These are phyloP conservation scores for Lepidurus couesii DNA, from an alignment of 1,140 invertebrate species.

Conservation along the genomic window DNA sequence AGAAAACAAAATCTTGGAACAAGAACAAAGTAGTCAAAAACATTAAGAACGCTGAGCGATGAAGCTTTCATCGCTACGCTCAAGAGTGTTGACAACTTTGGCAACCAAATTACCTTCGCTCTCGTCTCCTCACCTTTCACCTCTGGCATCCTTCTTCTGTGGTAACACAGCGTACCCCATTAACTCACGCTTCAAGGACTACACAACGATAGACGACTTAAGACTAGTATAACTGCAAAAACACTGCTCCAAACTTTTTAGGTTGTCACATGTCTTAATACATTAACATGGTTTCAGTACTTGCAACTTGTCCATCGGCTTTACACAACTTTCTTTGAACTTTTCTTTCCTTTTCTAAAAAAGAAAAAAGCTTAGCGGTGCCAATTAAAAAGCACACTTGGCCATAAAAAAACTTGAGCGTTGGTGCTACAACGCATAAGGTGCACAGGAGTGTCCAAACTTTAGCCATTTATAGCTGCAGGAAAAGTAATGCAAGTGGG, in stretches of 20 bases:
- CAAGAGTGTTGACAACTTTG: conserved; percentile 13
- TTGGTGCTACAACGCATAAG: background rate
- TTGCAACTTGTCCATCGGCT: background rate
- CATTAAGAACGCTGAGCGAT: background rate
- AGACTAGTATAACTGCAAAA: background rate
- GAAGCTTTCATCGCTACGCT: conserved; percentile 4
- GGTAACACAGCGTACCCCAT: conserved; percentile 13
- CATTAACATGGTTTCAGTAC: background rate
- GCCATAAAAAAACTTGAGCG: background rate
- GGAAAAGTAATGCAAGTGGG: no score
- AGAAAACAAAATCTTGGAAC: background rate
- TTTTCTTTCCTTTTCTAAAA: no score
- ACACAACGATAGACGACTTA: background rate
- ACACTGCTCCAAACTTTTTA: background rate
- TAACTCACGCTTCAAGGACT: conserved; percentile 3
- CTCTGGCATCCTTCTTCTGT: conserved; percentile 1
- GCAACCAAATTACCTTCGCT: conserved; percentile 11
- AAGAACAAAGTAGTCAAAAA: background rate
- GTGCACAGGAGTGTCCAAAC: background rate
- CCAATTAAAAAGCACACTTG: background rate
- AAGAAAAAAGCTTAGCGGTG: background rate
- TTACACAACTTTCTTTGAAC: background rate
- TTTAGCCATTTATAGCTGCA: background rate
- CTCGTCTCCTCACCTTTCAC: conserved; percentile 7
- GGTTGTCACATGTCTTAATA: background rate